Base-by-base conservation (phyloP, 92 coral and sea anemone genomes). In the Palythoa caribaeorum region DNA sequence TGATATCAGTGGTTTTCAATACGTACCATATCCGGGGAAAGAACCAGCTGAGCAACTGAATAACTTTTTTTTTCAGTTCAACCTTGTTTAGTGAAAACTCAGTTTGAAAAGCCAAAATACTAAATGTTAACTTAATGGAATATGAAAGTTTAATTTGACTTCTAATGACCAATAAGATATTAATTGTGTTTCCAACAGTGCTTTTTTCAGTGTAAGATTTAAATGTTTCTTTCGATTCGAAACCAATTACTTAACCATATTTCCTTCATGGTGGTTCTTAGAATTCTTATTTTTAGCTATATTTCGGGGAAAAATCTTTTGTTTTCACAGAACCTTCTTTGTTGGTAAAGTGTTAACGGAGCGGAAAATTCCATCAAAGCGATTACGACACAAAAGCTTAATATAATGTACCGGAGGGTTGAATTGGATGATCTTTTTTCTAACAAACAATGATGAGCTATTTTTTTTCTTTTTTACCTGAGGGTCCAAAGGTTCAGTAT, bases 381-480 rank as follows among this genome's bases (percentile, higher is more conserved):
- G 70, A n/a, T 63, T 63, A 63, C 4, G 70, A 9, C 70, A 17
- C 70, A 17, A 63, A 63, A 63, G 70, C 70, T 63, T 63, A 59
- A 63, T 63, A 63, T 63, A 63, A n/a, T 63, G 70, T 63, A 17
- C 35, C 70, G 37, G 70, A 17, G 70, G 70, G 70, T 7, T 7
- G 70, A 21, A 0, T 14, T 60, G 4, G 62, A 55, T 15, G 62
- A 15, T 16, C 20, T 63, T 63, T n/a, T 63, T 63, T 70, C 28
- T 9, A 12, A 2, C 13, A 70, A 70, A 70, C 47, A 70, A 35
- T 70, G 75, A 10, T 70, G 3, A 5, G 17, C 9, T 70, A 10
- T 70, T 70, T 70, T 70, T 70, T 38, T 36, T 38, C 38, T 70
- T 70, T 68, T 70, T 70, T 35, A 70, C 47, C 47, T 70, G 40